Evolutionary conservation across 2,113 vertebrate genomes (phyloP), one percentile per base, ranked within the genome.

Genomic region (Lagopus muta): DNA sequence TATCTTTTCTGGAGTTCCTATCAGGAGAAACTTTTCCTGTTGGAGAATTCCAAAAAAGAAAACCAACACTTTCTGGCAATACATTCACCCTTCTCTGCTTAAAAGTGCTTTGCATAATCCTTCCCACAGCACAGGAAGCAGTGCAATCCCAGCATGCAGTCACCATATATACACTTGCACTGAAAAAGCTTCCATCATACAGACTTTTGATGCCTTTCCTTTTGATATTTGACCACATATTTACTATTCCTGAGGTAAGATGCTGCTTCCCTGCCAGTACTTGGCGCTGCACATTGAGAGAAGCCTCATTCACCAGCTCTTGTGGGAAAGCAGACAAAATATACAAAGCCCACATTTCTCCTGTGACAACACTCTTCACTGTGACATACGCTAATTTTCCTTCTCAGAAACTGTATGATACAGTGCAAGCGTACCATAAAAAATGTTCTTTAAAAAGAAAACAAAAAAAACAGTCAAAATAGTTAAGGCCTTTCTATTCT

Each of bases 1-100:
- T 52, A 38, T 73, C 38, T 70, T 84, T 92, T 89, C 79, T 86
- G 64, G 42, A 89, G 88, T 74, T 92, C 72, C 71, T 52, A n/a
- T 38, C 40, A 80, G 45, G 15, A 89, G 21, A 58, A 80, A 67
- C 30, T 45, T 47, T 76, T 40, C 42, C 48, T 77, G 12, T 43
- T 45, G 32, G 32, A 85, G 9, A 45, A 87, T 28, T 43, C 13
- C 15, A 30, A 48, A 54, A 15, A 34, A 48, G 34, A 43, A 42
- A 42, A 15, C 42, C 28, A 22, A 32, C 17, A 30, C 5, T 4
- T 22, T 88, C 70, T 42, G 69, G 48, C 13, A 52, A 5, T 54
- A 11, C 40, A 34, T 73, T 86, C 62, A 72, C 4, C 43, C 82
- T 87, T 40, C 58, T 58, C n/a, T 70, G 6, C 38, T 91, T 62